Evolutionary conservation across 2,113 vertebrate genomes (phyloP), one percentile per base, ranked within the genome.

Genomic region (Electrona antarctica): DNA sequence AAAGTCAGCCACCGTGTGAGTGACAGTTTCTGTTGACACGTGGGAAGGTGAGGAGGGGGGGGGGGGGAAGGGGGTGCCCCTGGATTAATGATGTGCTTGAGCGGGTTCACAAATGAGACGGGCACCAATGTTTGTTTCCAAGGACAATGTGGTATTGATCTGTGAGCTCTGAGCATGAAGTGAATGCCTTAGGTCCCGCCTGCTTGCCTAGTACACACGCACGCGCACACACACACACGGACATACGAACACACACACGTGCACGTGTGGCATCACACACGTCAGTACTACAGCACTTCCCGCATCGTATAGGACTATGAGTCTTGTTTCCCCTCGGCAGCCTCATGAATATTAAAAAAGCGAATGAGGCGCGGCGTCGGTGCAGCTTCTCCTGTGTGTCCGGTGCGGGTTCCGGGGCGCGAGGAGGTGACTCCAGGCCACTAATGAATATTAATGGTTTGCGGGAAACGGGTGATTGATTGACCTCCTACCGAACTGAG

Each of bases 11-110:
- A 52, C 12, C 50, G 52, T 76, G 76, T 87, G 91, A 92, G 82
- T 93, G 92, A 91, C 90, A 90, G 84, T 78, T 87, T 74, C 64
- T 87, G 85, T 85, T 89, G 88, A 89, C 84, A 87, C 89, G 74
- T 74, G 79, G 33, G 74, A 73, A 62, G 49, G 62, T 11, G 84
- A 78, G 78, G 71, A 71, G 76, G 71, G 78, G 74, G 15, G 46
- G 41, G 41, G 7, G 45, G 2, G 68, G 47, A 69, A 73, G 71
- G 85, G 75, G 80, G 58, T 64, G 66, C 74, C 75, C 88, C 85
- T 89, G 80, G 88, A 91, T 92, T 92, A 91, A 92, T 90, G 91
- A 93, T 89, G 87, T 92, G 90, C 91, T 91, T 88, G 84, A 91
- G 87, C 84, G 85, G 85, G 82, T 88, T 89, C 89, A 85, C 85